Percentiles rank a stretch among this genome's conserved stretches.
Evolutionary conservation across 2,113 vertebrate species (phyloP).

Genomic region (Gopherus flavomarginatus): DNA sequence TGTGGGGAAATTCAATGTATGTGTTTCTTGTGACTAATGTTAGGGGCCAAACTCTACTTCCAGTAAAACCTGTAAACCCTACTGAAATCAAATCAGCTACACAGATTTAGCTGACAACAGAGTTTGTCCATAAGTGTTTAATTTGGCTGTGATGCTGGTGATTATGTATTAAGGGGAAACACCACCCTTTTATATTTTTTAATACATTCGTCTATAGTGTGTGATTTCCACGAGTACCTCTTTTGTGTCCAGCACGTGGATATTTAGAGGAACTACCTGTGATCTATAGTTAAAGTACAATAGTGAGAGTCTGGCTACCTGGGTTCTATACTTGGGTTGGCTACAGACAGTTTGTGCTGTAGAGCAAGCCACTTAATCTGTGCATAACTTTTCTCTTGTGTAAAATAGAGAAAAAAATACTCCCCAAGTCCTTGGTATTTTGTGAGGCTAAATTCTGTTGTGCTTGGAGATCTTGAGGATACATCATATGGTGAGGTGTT

Average conservation of each 20-base stretch:
- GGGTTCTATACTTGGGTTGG: background rate
- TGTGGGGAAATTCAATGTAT: background rate
- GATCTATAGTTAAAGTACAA: background rate
- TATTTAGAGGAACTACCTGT: background rate
- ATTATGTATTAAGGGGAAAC: background rate
- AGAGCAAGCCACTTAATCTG: background rate
- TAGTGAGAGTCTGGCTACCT: background rate
- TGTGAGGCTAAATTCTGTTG: background rate
- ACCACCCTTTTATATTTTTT: background rate
- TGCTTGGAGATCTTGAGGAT: background rate
- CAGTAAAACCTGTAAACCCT: background rate
- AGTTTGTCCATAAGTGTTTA: background rate
- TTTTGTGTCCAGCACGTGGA: background rate
- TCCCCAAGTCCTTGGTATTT: background rate
- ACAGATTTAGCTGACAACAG: background rate
- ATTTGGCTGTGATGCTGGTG: background rate
- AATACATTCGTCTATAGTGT: background rate
- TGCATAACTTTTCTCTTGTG: background rate
- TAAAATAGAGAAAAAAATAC: background rate
- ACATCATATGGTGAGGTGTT: background rate
- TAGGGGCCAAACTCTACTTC: background rate
- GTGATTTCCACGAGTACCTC: background rate
- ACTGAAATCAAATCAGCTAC: background rate
- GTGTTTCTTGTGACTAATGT: background rate
- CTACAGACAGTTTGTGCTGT: background rate